Percentiles rank a stretch among this genome's conserved stretches.
Evolutionary conservation across 2,888 invertebrate genomes (phyloP).

Genomic region (Sericinus montela): DNA sequence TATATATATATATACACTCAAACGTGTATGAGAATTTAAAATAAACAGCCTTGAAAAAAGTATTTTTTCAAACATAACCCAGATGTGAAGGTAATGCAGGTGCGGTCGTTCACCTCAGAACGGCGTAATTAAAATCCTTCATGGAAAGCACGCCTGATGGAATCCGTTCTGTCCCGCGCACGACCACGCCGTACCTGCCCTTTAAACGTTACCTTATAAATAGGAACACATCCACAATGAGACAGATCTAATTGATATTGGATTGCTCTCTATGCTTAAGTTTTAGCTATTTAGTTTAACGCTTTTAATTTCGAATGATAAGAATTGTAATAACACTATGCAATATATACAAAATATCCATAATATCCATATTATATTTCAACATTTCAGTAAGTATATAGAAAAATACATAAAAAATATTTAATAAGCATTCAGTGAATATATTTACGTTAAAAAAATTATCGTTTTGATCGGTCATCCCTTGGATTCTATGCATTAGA

Average conservation of each 20-base stretch:
- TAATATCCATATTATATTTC: too few relatives aligned
- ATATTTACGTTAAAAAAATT: too few relatives aligned
- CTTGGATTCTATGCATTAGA: slow-evolving; percentile 15
- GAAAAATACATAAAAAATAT: too few relatives aligned
- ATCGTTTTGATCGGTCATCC: slow-evolving; percentile 18
- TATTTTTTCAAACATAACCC: slow-evolving; percentile 30
- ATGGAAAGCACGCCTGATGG: slow-evolving; percentile 72
- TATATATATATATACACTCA: background rate
- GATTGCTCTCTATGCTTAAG: slow-evolving; percentile 17
- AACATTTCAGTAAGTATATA: too few relatives aligned
- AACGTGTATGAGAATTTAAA: background rate
- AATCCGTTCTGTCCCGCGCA: slow-evolving; percentile 70
- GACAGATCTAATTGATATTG: slow-evolving; percentile 21
- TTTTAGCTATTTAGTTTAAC: slow-evolving; percentile 1
- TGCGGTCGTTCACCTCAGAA: slow-evolving; percentile 60
- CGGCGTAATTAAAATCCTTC: slow-evolving; percentile 77
- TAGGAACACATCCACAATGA: slow-evolving; percentile 44
- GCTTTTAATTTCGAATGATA: background rate
- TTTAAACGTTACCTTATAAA: slow-evolving; percentile 69
- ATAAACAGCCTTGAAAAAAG: background rate
- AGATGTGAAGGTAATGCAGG: slow-evolving; percentile 39
- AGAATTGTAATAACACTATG: too few relatives aligned
- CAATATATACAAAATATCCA: too few relatives aligned
- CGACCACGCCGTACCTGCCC: slow-evolving; percentile 63
- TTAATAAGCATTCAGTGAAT: too few relatives aligned